Evolutionary conservation across 2,797 vertebrate genomes (phyloP), one percentile per base, ranked within the genome.

Genomic region (Paedocypris micromegethes): DNA sequence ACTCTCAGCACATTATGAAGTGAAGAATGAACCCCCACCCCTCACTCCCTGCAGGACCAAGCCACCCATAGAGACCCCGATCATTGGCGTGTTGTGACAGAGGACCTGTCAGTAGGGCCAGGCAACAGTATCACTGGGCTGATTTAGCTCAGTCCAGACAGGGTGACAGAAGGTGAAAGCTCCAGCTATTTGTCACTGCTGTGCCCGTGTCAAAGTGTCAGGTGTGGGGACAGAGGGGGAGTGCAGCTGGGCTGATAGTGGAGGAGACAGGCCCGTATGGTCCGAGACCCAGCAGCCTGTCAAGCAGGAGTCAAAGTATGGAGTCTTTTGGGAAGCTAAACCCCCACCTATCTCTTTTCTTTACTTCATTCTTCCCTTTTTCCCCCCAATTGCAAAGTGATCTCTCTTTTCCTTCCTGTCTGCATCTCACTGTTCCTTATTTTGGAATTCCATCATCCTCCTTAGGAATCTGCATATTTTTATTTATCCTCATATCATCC

Each of bases 131-230:
- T 84, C 83, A 56, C 61, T 80, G 81, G 81, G 81, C 82, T 85
- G 86, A 81, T 86, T 86, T 86, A 87, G 84, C 82, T 78, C 80
- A 73, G 83, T 86, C 83, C 88, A 89, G 88, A 88, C 86, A 87
- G 87, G 87, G 85, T 86, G 88, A 88, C 88, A 87, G 88, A 87
- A 88, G 88, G 90, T 86, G 87, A 87, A 89, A 88, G 86, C 87
- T 89, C 87, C 82, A 86, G 88, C 89, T 90, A 91, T 91, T 91
- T 90, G 89, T 91, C 89, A 90, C 88, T 79, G 86, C 83, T 85
- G 87, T 82, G 86, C 85, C 87, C 81, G 78, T 91, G 89, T 90
- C 89, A 91, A 88, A 86, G 85, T 91, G 89, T 91, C 89, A 91
- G 86, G 85, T 85, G 85, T 68, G 64, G 86, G 88, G 89, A 89